phyloP scores from a whole-genome alignment of 2,113 vertebrate genomes.

The Grantiella picta region DNA sequence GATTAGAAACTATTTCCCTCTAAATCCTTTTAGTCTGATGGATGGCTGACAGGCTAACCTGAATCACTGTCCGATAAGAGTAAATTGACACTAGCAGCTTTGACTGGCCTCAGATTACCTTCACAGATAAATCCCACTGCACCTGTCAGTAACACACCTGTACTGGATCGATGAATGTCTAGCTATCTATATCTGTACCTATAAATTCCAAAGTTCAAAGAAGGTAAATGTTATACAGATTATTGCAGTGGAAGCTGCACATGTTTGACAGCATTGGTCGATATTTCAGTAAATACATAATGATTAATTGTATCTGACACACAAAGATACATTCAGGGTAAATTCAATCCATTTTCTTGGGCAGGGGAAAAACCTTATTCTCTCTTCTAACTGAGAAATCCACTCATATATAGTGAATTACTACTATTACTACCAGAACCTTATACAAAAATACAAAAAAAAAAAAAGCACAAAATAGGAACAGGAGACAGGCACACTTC shows the following conservation, averaged over 20 bases:
- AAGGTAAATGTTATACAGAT: not conserved
- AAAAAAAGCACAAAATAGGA: not conserved
- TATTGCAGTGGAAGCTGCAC: not conserved
- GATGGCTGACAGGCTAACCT: conserved; percentile 9
- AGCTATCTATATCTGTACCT: not conserved
- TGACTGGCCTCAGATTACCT: not conserved
- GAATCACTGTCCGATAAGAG: not conserved
- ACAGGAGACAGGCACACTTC: not conserved
- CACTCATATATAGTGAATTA: not conserved
- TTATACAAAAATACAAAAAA: not conserved
- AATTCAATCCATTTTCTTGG: not conserved
- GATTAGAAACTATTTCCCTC: conserved; percentile 23
- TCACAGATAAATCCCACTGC: not conserved
- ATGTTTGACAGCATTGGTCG: not conserved
- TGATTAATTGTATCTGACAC: not conserved
- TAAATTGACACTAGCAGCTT: conserved; percentile 6
- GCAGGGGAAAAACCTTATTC: not conserved
- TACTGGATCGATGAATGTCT: not conserved
- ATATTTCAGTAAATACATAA: not conserved
- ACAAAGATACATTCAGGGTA: not conserved
- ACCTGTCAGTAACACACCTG: not conserved
- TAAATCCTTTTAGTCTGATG: conserved; percentile 30
- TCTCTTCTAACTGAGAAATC: not conserved
- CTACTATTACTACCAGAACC: not conserved
- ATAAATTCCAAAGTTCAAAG: not conserved